These are phyloP conservation scores for Sciurus vulgaris DNA, from an alignment of 2,797 vertebrate species.

Conservation along the genomic window DNA sequence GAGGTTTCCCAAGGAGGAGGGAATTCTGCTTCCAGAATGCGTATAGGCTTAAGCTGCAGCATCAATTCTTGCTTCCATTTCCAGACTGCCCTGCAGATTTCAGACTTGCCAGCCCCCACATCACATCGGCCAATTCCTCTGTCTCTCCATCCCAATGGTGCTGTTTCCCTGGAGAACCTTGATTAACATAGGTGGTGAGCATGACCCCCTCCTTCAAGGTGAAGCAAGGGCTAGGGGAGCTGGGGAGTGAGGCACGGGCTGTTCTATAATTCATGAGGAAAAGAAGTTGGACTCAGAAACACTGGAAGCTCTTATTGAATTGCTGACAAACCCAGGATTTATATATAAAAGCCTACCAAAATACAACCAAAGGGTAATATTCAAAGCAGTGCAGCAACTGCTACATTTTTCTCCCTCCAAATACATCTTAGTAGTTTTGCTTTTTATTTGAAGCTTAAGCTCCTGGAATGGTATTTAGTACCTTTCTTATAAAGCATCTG, in stretches of 20 bases:
- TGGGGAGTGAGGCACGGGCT: background rate
- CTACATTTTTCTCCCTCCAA: conserved; percentile 1
- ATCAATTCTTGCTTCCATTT: conserved; percentile 27
- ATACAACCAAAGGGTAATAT: background rate
- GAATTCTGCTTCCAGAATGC: background rate
- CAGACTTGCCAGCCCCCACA: background rate
- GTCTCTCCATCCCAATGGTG: background rate
- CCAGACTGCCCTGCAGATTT: background rate
- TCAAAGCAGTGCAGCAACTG: background rate
- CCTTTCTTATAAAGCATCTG: conserved; percentile 61
- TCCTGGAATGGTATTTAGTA: conserved; percentile 60
- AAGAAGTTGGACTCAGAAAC: conserved; percentile 11
- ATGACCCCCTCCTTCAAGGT: background rate
- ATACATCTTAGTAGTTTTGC: background rate
- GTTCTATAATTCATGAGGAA: conserved; percentile 10
- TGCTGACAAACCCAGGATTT: conserved; percentile 51
- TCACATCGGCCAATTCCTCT: background rate
- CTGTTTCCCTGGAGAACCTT: background rate
- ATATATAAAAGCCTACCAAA: background rate
- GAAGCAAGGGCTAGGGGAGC: background rate
- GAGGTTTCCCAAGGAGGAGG: background rate
- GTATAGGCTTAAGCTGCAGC: background rate
- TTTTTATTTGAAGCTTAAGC: conserved; percentile 49
- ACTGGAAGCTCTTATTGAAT: background rate
- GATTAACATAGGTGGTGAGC: background rate